Conservation (phyloP, 1,140 invertebrate species). For the Platorchestia sp. region DNA sequence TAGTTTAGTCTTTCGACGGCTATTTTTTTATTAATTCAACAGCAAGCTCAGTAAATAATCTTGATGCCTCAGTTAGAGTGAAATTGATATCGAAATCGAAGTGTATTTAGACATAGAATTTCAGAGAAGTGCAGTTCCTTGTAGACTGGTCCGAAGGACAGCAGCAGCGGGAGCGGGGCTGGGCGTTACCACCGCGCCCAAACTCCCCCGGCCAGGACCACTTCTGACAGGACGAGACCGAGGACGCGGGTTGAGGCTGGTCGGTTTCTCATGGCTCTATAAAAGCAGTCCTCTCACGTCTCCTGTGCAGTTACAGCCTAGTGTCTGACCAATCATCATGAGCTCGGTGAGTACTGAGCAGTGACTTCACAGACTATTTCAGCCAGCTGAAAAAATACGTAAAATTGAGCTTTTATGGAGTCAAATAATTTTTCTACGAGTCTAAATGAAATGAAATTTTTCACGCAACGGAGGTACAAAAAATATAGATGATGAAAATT, state of each 20-base stretch:
- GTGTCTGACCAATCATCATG: not conserved
- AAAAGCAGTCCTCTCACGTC: not conserved
- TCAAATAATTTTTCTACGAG: not conserved
- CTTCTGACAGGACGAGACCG: not conserved
- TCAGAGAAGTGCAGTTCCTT: not conserved
- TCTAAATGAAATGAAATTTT: not conserved
- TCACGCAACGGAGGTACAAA: not conserved
- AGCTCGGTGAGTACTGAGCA: slow-evolving; percentile 9
- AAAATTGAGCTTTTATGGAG: not conserved
- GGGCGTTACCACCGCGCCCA: slow-evolving; percentile 19
- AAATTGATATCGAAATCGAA: not conserved
- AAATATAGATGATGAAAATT: not conserved
- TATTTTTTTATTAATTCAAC: not conserved
- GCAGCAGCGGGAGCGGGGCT: not conserved
- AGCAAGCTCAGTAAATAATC: not conserved
- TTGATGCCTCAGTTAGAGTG: not conserved
- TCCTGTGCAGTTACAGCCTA: not conserved
- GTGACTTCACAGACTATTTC: not conserved
- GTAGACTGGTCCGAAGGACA: not conserved
- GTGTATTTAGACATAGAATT: not conserved
- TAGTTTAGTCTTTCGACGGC: not conserved
- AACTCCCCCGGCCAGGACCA: not conserved
- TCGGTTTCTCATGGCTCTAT: not conserved
- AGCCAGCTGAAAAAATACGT: not conserved
- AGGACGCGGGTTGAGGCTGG: not conserved